Conservation (phyloP, 2,888 invertebrate genomes). For the Lydus trimaculatus region DNA sequence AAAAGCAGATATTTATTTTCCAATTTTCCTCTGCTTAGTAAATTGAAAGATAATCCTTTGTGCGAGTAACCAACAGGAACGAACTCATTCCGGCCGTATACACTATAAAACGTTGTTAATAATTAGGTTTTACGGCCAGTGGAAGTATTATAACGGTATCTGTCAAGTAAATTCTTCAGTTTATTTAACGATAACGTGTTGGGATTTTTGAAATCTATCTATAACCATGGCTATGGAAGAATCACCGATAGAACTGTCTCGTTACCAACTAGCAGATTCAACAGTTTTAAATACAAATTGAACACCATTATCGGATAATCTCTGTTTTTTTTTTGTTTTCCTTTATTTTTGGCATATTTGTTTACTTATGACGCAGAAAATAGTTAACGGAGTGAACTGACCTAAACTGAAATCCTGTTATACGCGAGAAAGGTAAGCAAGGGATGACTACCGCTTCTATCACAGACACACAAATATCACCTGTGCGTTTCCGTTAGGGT, state of each 20-base stretch:
- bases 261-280: no score
- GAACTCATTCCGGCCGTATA: not conserved
- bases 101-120: not conserved
- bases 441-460: not conserved
- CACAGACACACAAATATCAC: not conserved
- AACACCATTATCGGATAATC: not conserved
- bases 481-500: not conserved
- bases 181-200: not conserved
- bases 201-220: no score
- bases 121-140: not conserved
- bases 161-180: not conserved
- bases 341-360: constrained; percentile 25
- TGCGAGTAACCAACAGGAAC: not conserved
- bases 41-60: not conserved
- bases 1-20: not conserved
- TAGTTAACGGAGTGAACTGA: constrained; percentile 39
- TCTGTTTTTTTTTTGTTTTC: constrained; percentile 22
- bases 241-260: no score
- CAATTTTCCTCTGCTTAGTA: not conserved
- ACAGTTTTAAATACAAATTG: no score
- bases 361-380: constrained; percentile 30
- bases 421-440: not conserved
- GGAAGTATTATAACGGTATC: not conserved
- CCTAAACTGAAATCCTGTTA: constrained; percentile 37
- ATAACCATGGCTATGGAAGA: no score